phyloP scores from a whole-genome alignment of 2,113 vertebrate species.

The Forbesichthys papilliferus region DNA sequence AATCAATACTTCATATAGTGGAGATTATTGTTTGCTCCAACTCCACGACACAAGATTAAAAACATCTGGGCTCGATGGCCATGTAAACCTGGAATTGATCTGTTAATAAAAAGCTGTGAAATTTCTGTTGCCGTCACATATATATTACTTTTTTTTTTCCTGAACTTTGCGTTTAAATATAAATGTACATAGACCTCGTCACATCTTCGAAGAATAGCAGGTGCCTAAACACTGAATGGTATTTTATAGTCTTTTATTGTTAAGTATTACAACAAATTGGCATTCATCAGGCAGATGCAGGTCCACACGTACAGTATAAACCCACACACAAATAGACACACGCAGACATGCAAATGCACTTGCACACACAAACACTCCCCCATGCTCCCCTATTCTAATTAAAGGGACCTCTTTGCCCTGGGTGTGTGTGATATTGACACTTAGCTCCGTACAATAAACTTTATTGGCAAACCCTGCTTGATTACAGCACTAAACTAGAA shows the following conservation, averaged over 20 bases:
- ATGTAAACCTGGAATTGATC: conserved; percentile 68
- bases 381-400: conserved; percentile 98
- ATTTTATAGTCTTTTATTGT: not conserved
- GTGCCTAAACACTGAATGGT: too few relatives aligned
- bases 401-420: conserved; percentile 88
- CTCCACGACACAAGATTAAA: conserved; percentile 51
- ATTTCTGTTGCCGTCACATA: conserved; percentile 48
- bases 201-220: not conserved
- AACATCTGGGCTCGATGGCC: conserved; percentile 55
- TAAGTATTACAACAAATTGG: not conserved
- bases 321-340: conserved; percentile 22
- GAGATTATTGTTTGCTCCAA: conserved; percentile 69
- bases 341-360: conserved; percentile 16
- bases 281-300: not conserved
- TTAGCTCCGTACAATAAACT: conserved; percentile 98
- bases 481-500: conserved; percentile 93
- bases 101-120: conserved; percentile 60
- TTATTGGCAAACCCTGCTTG: conserved; percentile 99
- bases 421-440: conserved; percentile 98
- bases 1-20: conserved; percentile 72
- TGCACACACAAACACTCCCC: conserved; percentile 60
- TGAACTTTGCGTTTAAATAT: conserved; percentile 19
- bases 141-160: conserved; percentile 31
- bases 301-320: conserved; percentile 46
- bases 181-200: conserved; percentile 25